Conservation (phyloP, 2,888 invertebrate genomes). For the Neoaliturus tenellus region DNA sequence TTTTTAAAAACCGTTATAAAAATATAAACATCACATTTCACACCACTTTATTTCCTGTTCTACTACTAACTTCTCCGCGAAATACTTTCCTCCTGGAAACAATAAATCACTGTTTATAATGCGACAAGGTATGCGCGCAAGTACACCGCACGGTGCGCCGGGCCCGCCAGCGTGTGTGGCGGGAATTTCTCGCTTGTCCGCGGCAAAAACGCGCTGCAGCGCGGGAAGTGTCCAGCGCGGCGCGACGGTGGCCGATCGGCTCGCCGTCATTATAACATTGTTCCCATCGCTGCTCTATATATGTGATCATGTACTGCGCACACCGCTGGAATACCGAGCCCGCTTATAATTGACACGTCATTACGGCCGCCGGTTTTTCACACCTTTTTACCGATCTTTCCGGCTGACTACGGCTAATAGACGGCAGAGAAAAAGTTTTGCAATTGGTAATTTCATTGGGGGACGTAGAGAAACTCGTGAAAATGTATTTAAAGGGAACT, state of each 20-base stretch:
- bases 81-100: too few relatives aligned
- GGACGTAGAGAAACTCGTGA: too few relatives aligned
- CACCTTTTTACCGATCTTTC: not conserved
- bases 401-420: not conserved
- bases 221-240: not conserved
- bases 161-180: not conserved
- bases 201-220: constrained; percentile 31
- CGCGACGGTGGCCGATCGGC: not conserved
- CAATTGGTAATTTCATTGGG: too few relatives aligned
- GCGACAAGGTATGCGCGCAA: too few relatives aligned
- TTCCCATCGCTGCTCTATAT: constrained; percentile 34
- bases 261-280: constrained; percentile 12
- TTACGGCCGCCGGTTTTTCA: not conserved
- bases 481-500: too few relatives aligned
- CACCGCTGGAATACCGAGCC: not conserved
- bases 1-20: too few relatives aligned
- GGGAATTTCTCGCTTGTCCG: constrained; percentile 3
- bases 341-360: constrained; percentile 24
- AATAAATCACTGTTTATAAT: too few relatives aligned
- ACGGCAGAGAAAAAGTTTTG: not conserved
- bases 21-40: not conserved
- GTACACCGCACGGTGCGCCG: too few relatives aligned
- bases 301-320: constrained; percentile 36
- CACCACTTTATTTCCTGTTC: not conserved
- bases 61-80: not conserved